These are phyloP conservation scores for Neomorphus geoffroyi DNA, from an alignment of 2,797 vertebrate genomes.

Conservation along the genomic window DNA sequence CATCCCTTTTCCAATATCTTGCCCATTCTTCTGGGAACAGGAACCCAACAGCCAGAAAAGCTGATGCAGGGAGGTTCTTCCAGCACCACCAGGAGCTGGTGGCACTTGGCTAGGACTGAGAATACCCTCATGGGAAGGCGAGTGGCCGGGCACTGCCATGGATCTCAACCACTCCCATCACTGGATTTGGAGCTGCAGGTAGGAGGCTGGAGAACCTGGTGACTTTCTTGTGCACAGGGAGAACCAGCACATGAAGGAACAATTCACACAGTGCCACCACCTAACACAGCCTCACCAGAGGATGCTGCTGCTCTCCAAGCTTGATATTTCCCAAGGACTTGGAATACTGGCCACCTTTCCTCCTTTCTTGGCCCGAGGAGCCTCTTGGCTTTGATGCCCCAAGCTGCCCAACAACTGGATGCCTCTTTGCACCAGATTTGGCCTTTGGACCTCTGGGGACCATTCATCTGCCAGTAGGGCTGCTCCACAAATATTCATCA, in stretches of 20 bases:
- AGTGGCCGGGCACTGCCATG: fast-evolving
- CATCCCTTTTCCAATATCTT: not conserved
- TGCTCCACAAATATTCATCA: fast-evolving
- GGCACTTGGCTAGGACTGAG: not conserved
- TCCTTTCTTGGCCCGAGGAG: not conserved
- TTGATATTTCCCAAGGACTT: not conserved
- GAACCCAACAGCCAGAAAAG: not conserved
- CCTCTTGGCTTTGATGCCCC: too few species aligned
- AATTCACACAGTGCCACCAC: not conserved
- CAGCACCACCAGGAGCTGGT: not conserved
- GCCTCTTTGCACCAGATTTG: too few species aligned
- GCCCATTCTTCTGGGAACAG: fast-evolving
- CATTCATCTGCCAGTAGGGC: fast-evolving
- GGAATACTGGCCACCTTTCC: not conserved
- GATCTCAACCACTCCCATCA: fast-evolving
- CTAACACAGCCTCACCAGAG: not conserved
- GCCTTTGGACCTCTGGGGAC: fast-evolving
- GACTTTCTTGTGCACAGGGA: not conserved
- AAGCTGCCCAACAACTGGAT: too few species aligned
- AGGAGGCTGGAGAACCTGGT: not conserved
- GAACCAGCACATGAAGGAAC: fast-evolving
- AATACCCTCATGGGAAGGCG: fast-evolving
- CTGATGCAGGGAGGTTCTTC: not conserved
- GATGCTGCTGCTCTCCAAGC: not conserved
- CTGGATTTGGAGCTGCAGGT: not conserved